Percentiles rank a stretch among this genome's conserved stretches.
Conservation (phyloP, 2,888 invertebrate species). For the Leptopilina myrica region DNA sequence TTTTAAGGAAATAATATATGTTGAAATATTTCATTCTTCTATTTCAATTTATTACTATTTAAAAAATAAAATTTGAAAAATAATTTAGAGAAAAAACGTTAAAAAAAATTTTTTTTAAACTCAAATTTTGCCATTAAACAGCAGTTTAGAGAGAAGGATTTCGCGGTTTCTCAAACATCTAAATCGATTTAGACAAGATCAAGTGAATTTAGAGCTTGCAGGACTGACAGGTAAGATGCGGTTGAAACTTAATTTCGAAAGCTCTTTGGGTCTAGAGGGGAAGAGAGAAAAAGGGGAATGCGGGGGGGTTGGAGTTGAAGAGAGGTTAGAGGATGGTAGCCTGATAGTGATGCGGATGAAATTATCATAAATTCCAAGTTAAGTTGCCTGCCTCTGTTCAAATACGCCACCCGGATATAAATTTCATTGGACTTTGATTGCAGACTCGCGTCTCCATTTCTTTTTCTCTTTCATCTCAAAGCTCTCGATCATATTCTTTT, state of each 20-base stretch:
- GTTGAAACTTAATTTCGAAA: slow-evolving; percentile 59
- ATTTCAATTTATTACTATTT: too few species aligned
- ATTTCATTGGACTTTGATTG: slow-evolving; percentile 66
- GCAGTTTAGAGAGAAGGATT: neutral
- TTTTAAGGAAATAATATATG: too few species aligned
- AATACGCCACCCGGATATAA: slow-evolving; percentile 60
- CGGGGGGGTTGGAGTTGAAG: slow-evolving; percentile 39
- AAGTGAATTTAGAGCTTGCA: slow-evolving; percentile 14
- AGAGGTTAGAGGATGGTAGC: too few species aligned
- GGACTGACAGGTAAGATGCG: slow-evolving; percentile 27
- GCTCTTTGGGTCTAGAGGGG: slow-evolving; percentile 51
- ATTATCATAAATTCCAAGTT: slow-evolving; percentile 64
- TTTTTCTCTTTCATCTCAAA: slow-evolving; percentile 10
- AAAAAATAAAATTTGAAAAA: too few species aligned
- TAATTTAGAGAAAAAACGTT: too few species aligned
- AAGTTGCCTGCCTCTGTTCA: slow-evolving; percentile 56
- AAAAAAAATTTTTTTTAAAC: too few species aligned
- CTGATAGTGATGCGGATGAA: slow-evolving; percentile 54
- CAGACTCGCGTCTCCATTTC: slow-evolving; percentile 54
- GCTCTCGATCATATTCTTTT: slow-evolving; percentile 43
- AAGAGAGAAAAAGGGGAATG: slow-evolving; percentile 40
- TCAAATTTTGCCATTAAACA: neutral
- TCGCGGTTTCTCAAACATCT: neutral
- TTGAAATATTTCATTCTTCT: too few species aligned
- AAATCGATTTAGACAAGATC: slow-evolving; percentile 18